Conservation (phyloP, 2,888 invertebrate species). For the Cancer borealis region DNA sequence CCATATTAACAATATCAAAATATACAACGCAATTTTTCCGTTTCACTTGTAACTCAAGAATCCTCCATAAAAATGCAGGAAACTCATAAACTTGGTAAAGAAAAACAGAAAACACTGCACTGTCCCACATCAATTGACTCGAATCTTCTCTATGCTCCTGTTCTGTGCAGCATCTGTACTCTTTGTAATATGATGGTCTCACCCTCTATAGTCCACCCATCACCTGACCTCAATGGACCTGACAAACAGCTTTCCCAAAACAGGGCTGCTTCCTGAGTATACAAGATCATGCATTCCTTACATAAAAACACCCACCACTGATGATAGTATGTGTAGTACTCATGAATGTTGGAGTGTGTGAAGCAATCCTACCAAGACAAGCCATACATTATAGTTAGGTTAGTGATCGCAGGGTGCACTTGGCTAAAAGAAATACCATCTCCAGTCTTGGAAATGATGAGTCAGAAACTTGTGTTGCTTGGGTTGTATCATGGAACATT, state of each 20-base stretch:
- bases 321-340: neutral
- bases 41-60: neutral
- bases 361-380: neutral
- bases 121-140: neutral
- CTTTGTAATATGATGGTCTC: neutral
- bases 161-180: neutral
- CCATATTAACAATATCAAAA: neutral
- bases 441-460: neutral
- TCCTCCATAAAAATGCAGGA: neutral
- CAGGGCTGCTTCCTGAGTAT: neutral
- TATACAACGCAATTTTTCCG: neutral
- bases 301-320: neutral
- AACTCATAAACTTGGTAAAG: neutral
- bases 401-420: no score
- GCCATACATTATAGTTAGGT: neutral
- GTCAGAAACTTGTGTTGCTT: neutral
- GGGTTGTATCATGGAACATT: neutral
- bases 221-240: slow-evolving; percentile 13
- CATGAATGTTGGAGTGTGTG: neutral
- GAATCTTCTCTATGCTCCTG: neutral
- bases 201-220: neutral
- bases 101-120: neutral
- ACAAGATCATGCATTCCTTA: neutral
- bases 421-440: no score
- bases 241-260: neutral